phyloP scores from a whole-genome alignment of 2,888 invertebrate species.

The Brenthis ino region DNA sequence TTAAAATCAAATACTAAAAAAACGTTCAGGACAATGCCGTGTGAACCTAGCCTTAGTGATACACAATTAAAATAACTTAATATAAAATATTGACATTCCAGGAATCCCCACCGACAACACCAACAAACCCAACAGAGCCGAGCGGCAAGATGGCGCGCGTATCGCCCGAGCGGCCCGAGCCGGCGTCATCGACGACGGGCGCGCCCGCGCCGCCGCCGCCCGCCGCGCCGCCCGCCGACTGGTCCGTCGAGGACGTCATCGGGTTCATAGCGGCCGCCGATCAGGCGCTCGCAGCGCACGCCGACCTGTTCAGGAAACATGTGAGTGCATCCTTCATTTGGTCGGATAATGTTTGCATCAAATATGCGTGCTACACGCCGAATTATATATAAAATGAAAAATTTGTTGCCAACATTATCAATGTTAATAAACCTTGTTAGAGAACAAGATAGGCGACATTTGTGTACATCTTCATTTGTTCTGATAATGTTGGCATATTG shows the following conservation, averaged over 20 bases:
- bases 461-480: too few relatives aligned
- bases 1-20: too few relatives aligned
- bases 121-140: constrained; percentile 45
- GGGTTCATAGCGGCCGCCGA: constrained; percentile 94
- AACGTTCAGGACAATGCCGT: too few relatives aligned
- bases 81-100: constrained; percentile 35
- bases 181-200: constrained; percentile 86
- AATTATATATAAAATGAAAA: too few relatives aligned
- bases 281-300: constrained; percentile 91
- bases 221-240: constrained; percentile 87
- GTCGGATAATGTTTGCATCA: neutral
- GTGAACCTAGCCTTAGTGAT: too few relatives aligned
- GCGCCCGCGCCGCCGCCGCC: constrained; percentile 71
- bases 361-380: too few relatives aligned
- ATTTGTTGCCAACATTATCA: too few relatives aligned
- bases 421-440: too few relatives aligned
- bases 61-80: neutral
- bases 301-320: constrained; percentile 82
- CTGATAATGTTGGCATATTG: too few relatives aligned
- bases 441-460: too few relatives aligned
- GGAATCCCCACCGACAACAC: constrained; percentile 48
- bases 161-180: constrained; percentile 84
- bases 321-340: constrained; percentile 28
- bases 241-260: constrained; percentile 98
- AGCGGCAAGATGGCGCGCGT: constrained; percentile 68